A percentile compares a stretch with the other conserved stretches of the same genome.
phyloP scores from a whole-genome alignment of 2,113 vertebrate genomes.

The Percina caprodes region DNA sequence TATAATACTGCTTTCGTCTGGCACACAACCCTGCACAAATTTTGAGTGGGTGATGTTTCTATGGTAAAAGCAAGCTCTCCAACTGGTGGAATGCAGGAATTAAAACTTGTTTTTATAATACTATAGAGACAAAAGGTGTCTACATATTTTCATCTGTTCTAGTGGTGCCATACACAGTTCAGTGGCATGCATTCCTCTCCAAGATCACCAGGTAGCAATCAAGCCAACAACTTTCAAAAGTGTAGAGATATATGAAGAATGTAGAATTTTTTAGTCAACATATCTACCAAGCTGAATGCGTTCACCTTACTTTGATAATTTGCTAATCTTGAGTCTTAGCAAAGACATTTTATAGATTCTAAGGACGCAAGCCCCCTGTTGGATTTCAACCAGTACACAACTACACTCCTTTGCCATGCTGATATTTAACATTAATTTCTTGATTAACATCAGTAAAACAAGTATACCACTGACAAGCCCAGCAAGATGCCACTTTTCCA shows the following conservation, averaged over 20 bases:
- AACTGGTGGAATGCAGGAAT: constrained; percentile 52
- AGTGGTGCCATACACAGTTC: background rate
- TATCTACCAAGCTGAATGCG: background rate
- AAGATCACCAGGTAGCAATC: constrained; percentile 19
- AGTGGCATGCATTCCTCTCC: constrained; percentile 2
- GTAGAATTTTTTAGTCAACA: background rate
- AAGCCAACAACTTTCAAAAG: constrained; percentile 3
- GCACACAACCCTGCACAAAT: constrained; percentile 64
- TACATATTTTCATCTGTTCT: constrained; percentile 3
- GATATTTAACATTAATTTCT: background rate
- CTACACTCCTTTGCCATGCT: background rate
- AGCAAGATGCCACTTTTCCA: constrained; percentile 1
- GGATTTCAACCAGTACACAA: background rate
- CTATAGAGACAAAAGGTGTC: constrained; percentile 26
- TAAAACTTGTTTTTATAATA: constrained; percentile 9
- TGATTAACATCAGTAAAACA: background rate
- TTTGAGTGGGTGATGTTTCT: constrained; percentile 79
- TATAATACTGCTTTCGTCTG: constrained; percentile 34
- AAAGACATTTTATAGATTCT: constrained; percentile 2
- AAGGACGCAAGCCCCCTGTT: background rate
- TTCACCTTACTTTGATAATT: background rate
- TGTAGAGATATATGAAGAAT: background rate
- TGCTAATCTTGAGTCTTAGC: background rate
- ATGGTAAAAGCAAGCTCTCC: constrained; percentile 70
- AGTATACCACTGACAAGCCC: background rate